These are phyloP conservation scores for Zygaena filipendulae DNA, from an alignment of 2,888 invertebrate species.

Conservation along the genomic window DNA sequence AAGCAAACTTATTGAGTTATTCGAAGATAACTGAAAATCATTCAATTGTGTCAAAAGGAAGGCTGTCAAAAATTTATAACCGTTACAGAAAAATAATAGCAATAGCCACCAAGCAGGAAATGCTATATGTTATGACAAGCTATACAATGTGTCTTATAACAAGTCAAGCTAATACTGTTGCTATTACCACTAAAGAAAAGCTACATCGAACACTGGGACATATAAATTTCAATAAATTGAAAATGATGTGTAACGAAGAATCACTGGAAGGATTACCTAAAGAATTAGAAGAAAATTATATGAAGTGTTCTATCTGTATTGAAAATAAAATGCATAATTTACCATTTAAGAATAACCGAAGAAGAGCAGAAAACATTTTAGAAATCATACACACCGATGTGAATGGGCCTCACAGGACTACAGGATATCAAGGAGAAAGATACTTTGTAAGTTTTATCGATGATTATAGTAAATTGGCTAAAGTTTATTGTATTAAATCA, in stretches of 20 bases:
- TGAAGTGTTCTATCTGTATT: slow-evolving; percentile 15
- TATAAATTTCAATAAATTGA: slow-evolving; percentile 13
- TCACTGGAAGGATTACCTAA: slow-evolving; percentile 10
- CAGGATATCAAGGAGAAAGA: slow-evolving; percentile 13
- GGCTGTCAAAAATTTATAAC: too few relatives aligned
- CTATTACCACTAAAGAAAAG: slow-evolving; percentile 12
- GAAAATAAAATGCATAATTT: slow-evolving; percentile 18
- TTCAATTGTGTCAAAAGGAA: too few relatives aligned
- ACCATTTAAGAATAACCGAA: slow-evolving; percentile 16
- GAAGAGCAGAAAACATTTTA: slow-evolving; percentile 10
- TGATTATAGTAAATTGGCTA: slow-evolving; percentile 12
- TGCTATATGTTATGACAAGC: too few relatives aligned
- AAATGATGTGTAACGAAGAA: slow-evolving; percentile 13
- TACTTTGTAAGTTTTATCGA: too few relatives aligned
- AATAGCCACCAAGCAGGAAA: too few relatives aligned
- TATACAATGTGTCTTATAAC: too few relatives aligned
- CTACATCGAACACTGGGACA: slow-evolving; percentile 12
- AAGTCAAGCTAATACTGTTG: too few relatives aligned
- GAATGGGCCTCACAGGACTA: slow-evolving; percentile 13
- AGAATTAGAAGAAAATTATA: too few relatives aligned
- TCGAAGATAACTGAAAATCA: too few relatives aligned
- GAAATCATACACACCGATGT: slow-evolving; percentile 16
- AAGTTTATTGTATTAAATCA: slow-evolving; percentile 14
- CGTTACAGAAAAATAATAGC: too few relatives aligned
- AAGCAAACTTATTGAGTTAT: too few relatives aligned